phyloP scores from a whole-genome alignment of 2,797 vertebrate species.

The Malurus leucopterus region DNA sequence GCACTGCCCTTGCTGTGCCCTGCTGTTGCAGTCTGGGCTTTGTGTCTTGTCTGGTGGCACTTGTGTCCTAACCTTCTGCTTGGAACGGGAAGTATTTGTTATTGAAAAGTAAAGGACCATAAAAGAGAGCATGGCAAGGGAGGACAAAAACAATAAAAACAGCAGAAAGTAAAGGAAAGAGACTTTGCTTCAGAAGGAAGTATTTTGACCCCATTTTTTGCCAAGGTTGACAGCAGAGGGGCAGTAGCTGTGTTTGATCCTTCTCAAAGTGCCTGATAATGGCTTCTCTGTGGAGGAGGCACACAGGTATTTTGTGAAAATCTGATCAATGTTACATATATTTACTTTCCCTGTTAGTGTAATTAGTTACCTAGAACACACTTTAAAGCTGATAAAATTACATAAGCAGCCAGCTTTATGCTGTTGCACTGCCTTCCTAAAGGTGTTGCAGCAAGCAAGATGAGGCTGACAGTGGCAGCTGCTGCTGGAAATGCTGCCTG shows the following conservation, averaged over 20 bases:
- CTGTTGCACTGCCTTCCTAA: neutral
- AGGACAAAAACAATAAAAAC: neutral
- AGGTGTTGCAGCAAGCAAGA: rapidly evolving
- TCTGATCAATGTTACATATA: neutral
- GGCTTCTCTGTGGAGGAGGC: neutral
- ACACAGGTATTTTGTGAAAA: neutral
- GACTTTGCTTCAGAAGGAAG: neutral
- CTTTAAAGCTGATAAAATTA: neutral
- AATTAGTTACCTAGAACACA: neutral
- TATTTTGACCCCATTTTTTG: neutral
- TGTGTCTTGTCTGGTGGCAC: neutral
- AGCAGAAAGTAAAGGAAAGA: neutral
- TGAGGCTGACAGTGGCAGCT: neutral
- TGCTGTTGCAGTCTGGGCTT: neutral
- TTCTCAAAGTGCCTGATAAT: neutral
- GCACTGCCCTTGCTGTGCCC: rapidly evolving
- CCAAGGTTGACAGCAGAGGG: neutral
- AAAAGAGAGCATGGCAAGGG: neutral
- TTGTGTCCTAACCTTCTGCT: neutral
- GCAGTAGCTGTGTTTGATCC: neutral
- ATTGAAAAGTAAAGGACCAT: neutral
- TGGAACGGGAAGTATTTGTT: neutral
- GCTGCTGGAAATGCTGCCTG: neutral
- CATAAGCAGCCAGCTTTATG: neutral
- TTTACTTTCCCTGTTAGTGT: neutral